Conservation (phyloP, 2,888 invertebrate species). For the Diogma glabrata region DNA sequence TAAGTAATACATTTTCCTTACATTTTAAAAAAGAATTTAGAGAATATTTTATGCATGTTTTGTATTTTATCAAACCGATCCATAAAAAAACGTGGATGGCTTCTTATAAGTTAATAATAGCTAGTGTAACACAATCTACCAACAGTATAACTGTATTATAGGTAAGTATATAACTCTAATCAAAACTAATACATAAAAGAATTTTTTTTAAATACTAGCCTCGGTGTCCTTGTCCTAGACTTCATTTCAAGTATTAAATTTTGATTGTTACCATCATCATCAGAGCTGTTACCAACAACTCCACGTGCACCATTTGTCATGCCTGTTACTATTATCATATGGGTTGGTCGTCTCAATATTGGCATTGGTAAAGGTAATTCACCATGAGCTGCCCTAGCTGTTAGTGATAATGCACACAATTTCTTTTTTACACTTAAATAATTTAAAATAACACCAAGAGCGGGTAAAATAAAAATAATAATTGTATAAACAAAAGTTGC, state of each 20-base stretch:
- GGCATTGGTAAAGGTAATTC: constrained; percentile 66
- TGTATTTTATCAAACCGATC: no score
- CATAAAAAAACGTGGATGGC: no score
- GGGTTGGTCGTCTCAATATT: constrained; percentile 53
- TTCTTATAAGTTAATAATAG: no score
- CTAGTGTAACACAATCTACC: no score
- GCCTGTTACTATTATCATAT: constrained; percentile 64
- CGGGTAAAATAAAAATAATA: constrained; percentile 49
- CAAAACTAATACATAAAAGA: no score
- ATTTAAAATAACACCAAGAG: constrained; percentile 42
- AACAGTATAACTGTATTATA: no score
- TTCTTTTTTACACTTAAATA: constrained; percentile 54
- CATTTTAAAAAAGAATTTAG: no score
- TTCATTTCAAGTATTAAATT: constrained; percentile 20
- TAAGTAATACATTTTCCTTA: no score
- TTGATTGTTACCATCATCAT: constrained; percentile 19
- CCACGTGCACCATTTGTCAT: constrained; percentile 48
- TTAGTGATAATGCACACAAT: constrained; percentile 59
- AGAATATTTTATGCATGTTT: no score
- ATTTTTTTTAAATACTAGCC: constrained; percentile 17
- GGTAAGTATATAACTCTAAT: no score
- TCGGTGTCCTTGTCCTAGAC: constrained; percentile 23
- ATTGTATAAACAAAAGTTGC: constrained; percentile 49
- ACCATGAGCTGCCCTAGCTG: constrained; percentile 60
- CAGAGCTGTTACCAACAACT: constrained; percentile 36